phyloP scores from a whole-genome alignment of 2,888 invertebrate species.

The Dusona sp. region DNA sequence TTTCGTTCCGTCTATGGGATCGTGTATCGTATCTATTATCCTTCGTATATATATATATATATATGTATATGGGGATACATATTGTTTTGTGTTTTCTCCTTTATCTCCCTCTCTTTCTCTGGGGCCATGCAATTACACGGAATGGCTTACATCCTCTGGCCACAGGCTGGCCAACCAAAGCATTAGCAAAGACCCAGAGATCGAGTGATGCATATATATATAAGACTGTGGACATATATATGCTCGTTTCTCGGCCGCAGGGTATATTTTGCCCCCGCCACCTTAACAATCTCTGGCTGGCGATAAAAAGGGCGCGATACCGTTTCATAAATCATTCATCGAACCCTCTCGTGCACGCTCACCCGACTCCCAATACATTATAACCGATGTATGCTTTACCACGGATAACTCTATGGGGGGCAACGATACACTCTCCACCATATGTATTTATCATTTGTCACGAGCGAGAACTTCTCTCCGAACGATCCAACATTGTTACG shows the following conservation, averaged over 20 bases:
- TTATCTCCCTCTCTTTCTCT: constrained; percentile 30
- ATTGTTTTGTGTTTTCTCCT: constrained; percentile 6
- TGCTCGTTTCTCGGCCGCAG: constrained; percentile 45
- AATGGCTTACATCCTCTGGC: constrained; percentile 73
- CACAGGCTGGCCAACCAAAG: constrained; percentile 65
- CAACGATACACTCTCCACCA: background rate
- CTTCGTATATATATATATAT: background rate
- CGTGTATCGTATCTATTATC: constrained; percentile 33
- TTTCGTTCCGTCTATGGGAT: constrained; percentile 25
- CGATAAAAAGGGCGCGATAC: constrained; percentile 69
- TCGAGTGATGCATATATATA: constrained; percentile 32
- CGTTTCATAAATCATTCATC: constrained; percentile 70
- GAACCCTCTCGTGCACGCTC: constrained; percentile 47
- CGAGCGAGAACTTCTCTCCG: constrained; percentile 14
- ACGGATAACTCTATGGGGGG: constrained; percentile 20
- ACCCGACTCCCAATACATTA: constrained; percentile 12
- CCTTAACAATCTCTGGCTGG: constrained; percentile 42
- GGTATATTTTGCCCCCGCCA: constrained; percentile 39
- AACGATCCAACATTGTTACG: constrained; percentile 7
- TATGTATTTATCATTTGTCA: constrained; percentile 51
- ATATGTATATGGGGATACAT: background rate
- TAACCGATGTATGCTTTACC: constrained; percentile 43
- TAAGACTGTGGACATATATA: background rate
- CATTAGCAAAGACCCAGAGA: constrained; percentile 65
- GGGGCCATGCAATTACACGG: constrained; percentile 70